These are phyloP conservation scores for Drosophila putrida DNA, from an alignment of 2,888 invertebrate genomes.

Conservation along the genomic window DNA sequence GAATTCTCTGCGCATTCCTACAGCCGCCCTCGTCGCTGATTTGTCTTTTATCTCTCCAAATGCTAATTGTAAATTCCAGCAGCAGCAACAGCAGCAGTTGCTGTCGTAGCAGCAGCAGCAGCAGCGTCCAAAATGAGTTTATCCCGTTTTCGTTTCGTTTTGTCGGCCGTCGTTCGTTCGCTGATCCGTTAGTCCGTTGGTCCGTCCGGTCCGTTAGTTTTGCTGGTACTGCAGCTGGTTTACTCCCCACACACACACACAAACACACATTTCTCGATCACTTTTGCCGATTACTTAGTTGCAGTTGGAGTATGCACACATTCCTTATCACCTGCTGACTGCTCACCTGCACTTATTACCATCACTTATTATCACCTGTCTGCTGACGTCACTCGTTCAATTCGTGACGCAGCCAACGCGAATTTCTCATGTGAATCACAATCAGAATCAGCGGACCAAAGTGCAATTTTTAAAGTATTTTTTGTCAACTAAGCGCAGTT, in stretches of 20 bases:
- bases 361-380: background rate
- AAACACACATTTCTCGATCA: constrained; percentile 47
- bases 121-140: constrained; percentile 16
- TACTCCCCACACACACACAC: background rate
- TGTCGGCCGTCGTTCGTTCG: constrained; percentile 33
- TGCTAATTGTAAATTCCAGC: constrained; percentile 69
- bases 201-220: background rate
- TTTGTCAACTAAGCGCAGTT: too few species aligned
- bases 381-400: background rate
- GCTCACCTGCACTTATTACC: constrained; percentile 9
- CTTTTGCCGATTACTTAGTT: constrained; percentile 19
- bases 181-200: constrained; percentile 14
- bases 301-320: constrained; percentile 10
- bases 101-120: constrained; percentile 21
- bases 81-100: constrained; percentile 26
- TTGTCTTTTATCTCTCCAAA: constrained; percentile 47
- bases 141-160: too few species aligned
- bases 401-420: constrained; percentile 24
- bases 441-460: constrained; percentile 4
- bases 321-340: constrained; percentile 45
- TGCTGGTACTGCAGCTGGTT: constrained; percentile 43
- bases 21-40: constrained; percentile 55
- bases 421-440: background rate
- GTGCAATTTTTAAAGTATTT: background rate
- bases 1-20: constrained; percentile 37